Evolutionary conservation across 2,113 vertebrate genomes (phyloP).

Genomic region (Oxygymnocypris stewartii): DNA sequence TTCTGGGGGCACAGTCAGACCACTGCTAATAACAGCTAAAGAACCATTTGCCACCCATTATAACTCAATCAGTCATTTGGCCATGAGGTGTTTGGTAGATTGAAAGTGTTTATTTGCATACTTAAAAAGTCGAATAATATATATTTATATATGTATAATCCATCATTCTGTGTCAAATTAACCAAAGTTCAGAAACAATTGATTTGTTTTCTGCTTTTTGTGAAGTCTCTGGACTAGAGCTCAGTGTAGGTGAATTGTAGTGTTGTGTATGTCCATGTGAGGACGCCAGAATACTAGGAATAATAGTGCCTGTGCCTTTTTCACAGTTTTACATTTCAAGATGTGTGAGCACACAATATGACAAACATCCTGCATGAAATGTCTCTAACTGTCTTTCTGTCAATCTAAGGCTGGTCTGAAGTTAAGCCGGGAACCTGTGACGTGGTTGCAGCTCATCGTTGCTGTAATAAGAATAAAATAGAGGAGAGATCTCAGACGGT

Average conservation of each 20-base stretch:
- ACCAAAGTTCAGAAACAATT: background rate
- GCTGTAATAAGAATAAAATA: slow-evolving; percentile 96
- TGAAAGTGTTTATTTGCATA: background rate
- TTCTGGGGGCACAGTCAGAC: slow-evolving; percentile 33
- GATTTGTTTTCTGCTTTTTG: background rate
- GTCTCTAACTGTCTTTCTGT: slow-evolving; percentile 2
- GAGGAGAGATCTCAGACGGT: slow-evolving; percentile 94
- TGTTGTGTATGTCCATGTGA: slow-evolving; percentile 30
- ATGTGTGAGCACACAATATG: background rate
- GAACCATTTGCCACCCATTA: slow-evolving; percentile 51
- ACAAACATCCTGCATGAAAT: background rate
- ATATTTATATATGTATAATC: background rate
- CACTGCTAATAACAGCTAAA: slow-evolving; percentile 49
- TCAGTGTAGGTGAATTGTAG: background rate
- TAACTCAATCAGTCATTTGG: background rate
- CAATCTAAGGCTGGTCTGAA: slow-evolving; percentile 34
- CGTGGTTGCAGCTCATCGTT: slow-evolving; percentile 89
- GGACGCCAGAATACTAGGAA: slow-evolving; percentile 32
- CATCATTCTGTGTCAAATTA: background rate
- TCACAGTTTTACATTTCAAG: background rate
- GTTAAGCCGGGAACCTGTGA: slow-evolving; percentile 83
- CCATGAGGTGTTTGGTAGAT: background rate
- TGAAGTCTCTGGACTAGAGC: background rate
- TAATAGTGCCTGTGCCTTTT: background rate
- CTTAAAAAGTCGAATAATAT: background rate